A percentile compares a stretch with the other conserved stretches of the same genome.
phyloP scores from a whole-genome alignment of 2,888 invertebrate genomes.

The Melolontha melolontha region DNA sequence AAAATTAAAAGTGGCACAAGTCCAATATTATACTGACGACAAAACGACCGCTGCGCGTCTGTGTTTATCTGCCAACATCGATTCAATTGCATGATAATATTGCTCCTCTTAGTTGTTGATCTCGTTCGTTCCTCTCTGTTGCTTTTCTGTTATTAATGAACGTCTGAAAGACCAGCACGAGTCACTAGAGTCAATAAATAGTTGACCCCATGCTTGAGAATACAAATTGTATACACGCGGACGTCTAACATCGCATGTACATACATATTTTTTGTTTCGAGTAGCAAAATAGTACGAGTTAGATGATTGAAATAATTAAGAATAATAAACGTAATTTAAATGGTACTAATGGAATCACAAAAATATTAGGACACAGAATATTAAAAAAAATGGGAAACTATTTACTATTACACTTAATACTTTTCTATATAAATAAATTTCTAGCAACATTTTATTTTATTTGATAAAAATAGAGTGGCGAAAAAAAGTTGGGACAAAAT shows the following conservation, averaged over 20 bases:
- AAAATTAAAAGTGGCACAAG: constrained; percentile 3
- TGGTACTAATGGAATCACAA: too few species aligned
- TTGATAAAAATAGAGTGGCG: too few species aligned
- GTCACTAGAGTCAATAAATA: constrained; percentile 46
- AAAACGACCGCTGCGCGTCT: constrained; percentile 9
- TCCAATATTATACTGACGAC: constrained; percentile 17
- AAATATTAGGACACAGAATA: too few species aligned
- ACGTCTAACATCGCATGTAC: constrained; percentile 6
- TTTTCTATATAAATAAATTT: too few species aligned
- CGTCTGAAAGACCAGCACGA: constrained; percentile 26
- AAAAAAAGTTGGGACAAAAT: too few species aligned
- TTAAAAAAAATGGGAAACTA: too few species aligned
- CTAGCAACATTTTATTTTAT: too few species aligned
- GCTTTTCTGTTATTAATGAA: constrained; percentile 38
- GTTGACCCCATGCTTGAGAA: constrained; percentile 43
- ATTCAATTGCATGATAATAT: constrained; percentile 33
- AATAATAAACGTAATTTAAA: too few species aligned
- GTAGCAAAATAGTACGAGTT: neutral
- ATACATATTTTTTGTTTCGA: neutral
- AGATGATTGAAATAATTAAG: neutral
- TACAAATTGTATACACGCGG: constrained; percentile 31
- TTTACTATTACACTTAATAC: too few species aligned
- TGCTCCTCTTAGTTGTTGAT: constrained; percentile 1
- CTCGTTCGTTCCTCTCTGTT: constrained; percentile 20
- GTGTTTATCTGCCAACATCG: constrained; percentile 21